These are phyloP conservation scores for Aphrophora alni DNA, from an alignment of 2,888 invertebrate species.

Conservation along the genomic window DNA sequence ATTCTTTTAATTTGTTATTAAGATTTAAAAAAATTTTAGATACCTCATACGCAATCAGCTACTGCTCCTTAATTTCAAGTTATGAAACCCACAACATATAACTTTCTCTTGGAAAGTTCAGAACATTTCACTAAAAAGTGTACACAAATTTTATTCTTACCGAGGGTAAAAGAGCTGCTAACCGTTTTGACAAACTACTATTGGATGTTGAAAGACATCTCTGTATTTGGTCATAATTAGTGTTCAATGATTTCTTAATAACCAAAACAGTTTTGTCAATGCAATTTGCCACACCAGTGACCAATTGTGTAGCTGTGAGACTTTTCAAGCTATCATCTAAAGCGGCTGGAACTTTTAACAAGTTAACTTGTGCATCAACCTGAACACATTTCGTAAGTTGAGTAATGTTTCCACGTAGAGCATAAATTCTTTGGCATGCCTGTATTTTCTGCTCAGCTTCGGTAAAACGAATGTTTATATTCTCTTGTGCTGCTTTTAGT, in stretches of 20 bases:
- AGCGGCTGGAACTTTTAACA: background rate
- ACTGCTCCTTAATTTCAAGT: too few species aligned
- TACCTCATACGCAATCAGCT: too few species aligned
- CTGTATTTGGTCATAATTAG: background rate
- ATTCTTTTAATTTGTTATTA: too few species aligned
- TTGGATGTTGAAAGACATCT: background rate
- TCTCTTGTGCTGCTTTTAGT: background rate
- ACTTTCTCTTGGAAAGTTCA: too few species aligned
- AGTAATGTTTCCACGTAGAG: background rate
- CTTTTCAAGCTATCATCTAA: background rate
- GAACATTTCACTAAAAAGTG: too few species aligned
- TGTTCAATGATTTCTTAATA: background rate
- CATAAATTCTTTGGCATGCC: background rate
- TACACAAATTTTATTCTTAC: background rate
- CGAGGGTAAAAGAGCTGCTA: background rate
- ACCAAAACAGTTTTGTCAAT: background rate
- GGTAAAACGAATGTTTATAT: background rate
- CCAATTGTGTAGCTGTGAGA: background rate
- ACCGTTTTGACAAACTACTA: background rate
- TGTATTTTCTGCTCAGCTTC: background rate
- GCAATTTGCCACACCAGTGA: background rate
- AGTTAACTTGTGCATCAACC: background rate
- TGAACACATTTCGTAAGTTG: background rate
- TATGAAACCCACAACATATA: too few species aligned
- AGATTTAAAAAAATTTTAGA: too few species aligned